Evolutionary conservation across 2,797 vertebrate species (phyloP).

Genomic region (Peromyscus nudipes): DNA sequence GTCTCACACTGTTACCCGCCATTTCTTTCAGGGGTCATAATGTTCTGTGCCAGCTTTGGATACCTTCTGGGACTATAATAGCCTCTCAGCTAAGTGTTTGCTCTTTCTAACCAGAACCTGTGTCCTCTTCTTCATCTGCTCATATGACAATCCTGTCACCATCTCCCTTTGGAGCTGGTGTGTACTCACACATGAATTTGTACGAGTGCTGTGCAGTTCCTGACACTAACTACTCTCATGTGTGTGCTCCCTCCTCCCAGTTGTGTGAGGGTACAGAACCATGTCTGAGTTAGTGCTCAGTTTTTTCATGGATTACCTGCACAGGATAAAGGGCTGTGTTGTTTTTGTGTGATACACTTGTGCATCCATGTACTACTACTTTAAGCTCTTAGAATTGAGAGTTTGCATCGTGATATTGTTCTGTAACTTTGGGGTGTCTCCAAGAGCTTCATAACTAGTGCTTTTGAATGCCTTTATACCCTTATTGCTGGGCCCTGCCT

Average conservation of each 20-base stretch:
- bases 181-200: background rate
- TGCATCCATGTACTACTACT: background rate
- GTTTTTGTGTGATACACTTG: background rate
- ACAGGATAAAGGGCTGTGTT: background rate
- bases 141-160: rapidly evolving
- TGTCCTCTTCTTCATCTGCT: background rate
- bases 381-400: background rate
- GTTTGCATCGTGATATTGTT: background rate
- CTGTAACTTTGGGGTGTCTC: background rate
- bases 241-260: background rate
- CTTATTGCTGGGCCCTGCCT: background rate
- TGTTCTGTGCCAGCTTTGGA: background rate
- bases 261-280: background rate
- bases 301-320: no score
- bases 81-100: background rate
- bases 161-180: background rate
- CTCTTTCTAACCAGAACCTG: background rate
- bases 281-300: background rate
- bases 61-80: background rate
- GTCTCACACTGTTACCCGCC: background rate
- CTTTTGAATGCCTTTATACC: background rate
- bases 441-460: background rate
- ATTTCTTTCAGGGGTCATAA: background rate
- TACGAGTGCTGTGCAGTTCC: background rate
- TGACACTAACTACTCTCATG: no score